Evolutionary conservation across 2,113 vertebrate species (phyloP).

Genomic region (Cepphus grylle): DNA sequence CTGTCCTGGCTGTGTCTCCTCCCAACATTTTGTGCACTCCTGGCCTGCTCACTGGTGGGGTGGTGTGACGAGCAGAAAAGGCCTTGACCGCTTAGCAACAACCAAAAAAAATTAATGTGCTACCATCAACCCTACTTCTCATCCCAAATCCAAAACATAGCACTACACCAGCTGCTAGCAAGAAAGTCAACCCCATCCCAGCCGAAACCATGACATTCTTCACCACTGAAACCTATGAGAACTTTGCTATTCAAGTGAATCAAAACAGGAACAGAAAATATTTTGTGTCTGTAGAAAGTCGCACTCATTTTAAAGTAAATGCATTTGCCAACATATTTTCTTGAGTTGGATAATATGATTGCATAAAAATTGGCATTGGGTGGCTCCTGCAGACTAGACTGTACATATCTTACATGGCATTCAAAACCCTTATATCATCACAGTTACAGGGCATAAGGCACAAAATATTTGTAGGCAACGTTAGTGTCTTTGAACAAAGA

Average conservation of each 20-base stretch:
- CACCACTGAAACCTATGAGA: neutral
- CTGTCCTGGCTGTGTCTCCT: neutral
- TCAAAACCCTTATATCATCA: neutral
- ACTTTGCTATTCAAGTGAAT: neutral
- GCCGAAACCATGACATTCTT: neutral
- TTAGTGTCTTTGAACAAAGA: neutral
- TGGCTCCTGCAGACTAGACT: too few species aligned
- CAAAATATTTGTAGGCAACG: neutral
- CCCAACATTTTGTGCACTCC: neutral
- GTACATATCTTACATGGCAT: neutral
- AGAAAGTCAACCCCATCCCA: neutral
- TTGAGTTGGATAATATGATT: neutral
- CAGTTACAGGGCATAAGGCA: neutral
- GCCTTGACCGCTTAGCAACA: neutral
- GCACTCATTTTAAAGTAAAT: neutral
- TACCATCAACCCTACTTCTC: neutral
- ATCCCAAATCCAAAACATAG: neutral
- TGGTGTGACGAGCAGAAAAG: neutral
- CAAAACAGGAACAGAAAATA: neutral
- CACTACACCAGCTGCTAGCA: neutral
- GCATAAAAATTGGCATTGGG: neutral
- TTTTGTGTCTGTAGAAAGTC: neutral
- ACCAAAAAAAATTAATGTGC: neutral
- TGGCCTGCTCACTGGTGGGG: neutral
- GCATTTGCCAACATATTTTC: neutral